Base-by-base conservation (phyloP, 1,140 invertebrate genomes). In the Sycophaga agraensis region DNA sequence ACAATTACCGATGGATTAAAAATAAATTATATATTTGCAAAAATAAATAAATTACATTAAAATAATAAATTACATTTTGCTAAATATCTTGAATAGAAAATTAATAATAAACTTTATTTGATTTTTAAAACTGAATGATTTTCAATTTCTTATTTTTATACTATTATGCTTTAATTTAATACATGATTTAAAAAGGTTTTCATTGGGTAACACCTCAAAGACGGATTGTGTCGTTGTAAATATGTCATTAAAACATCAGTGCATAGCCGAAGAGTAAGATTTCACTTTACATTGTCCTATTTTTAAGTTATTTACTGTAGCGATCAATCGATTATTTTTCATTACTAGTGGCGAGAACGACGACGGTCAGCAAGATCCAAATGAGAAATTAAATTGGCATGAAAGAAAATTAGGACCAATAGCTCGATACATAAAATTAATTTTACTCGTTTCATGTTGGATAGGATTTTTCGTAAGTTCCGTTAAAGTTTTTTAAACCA, bases 401-500 rank as follows among this genome's bases (percentile, higher is more conserved):
- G 62, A 68, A 40, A 21, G 16, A 34, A 72, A 66, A 37, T 63
- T 65, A 37, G 68, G 40, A 14, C 58, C 67, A 0, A 28, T 72
- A 54, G 72, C 66, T 46, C 70, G 72, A 5, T 74, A 75, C 7
- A 45, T 26, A 0, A 78, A 77, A 60, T 61, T 78, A 28, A 55
- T 68, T 46, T 31, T 68, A 35, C 66, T 78, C 3, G 56, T 51
- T 31, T 67, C 51, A 24, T 75, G 69, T 39, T 78, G 76, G 75
- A n/a, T 71, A n/a, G 28, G 71, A 51, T 73, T 77, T 56, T 73
- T 71, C 6, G 76, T 75, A 64, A 72, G 69, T n/a, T n/a, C n/a
- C n/a, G n/a, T n/a, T n/a, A n/a, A 51, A 59, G 46, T 51, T 49
- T 43, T 17, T 54, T 17, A 51, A 49, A 51, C 24, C 39, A 59